Conservation (phyloP, 2,113 vertebrate species). For the Vulpes vulpes region DNA sequence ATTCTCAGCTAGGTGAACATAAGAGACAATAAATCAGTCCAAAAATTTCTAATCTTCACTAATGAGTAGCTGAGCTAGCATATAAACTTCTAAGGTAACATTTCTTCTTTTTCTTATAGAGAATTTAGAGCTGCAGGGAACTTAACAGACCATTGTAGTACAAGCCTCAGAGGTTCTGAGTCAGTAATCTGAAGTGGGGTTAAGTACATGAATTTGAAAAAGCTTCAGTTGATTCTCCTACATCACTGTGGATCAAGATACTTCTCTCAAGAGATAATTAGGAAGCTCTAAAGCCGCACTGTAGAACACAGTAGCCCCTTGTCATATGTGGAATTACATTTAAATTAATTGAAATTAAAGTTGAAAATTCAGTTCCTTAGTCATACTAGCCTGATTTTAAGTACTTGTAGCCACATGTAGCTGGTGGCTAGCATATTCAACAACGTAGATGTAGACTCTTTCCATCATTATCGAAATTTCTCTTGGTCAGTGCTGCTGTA, state of each 20-base stretch:
- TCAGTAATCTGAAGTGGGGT: background rate
- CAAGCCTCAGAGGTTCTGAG: background rate
- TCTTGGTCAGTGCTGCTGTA: background rate
- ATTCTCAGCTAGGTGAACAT: constrained; percentile 19
- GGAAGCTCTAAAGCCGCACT: background rate
- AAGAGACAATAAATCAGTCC: background rate
- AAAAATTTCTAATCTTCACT: background rate
- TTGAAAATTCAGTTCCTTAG: background rate
- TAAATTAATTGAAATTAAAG: background rate
- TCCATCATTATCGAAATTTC: background rate
- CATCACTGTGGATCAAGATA: background rate
- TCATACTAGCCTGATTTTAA: background rate
- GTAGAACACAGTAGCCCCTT: background rate
- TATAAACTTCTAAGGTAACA: background rate
- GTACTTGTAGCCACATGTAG: background rate
- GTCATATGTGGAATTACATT: background rate
- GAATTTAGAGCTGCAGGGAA: background rate
- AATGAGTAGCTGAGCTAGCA: constrained; percentile 29
- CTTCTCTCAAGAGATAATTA: background rate
- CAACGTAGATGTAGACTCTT: background rate
- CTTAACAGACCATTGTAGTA: background rate
- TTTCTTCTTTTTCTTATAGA: background rate
- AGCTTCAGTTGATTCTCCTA: background rate
- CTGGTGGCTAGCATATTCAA: no score
- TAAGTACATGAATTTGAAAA: background rate